phyloP scores from a whole-genome alignment of 2,113 vertebrate species.

The Labeo catla region DNA sequence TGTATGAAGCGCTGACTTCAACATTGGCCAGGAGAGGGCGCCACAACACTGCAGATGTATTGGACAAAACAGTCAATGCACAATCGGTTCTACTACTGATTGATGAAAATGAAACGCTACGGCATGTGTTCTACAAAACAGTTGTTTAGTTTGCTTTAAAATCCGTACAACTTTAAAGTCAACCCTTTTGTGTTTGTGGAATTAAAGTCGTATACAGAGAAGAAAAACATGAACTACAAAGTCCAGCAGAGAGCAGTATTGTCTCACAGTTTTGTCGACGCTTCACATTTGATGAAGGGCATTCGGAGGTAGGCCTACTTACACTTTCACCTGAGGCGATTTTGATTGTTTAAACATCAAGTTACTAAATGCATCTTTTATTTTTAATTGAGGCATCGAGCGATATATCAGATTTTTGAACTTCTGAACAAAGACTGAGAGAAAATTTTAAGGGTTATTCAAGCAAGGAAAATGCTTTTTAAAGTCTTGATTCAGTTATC shows the following conservation, averaged over 20 bases:
- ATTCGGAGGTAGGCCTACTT: not conserved
- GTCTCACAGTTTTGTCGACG: not conserved
- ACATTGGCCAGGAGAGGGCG: conserved; percentile 33
- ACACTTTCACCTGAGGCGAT: not conserved
- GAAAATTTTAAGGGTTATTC: not conserved
- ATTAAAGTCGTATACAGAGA: not conserved
- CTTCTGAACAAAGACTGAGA: not conserved
- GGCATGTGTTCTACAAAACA: not conserved
- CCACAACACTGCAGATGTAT: not conserved
- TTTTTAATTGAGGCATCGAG: not conserved
- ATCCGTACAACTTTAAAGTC: not conserved
- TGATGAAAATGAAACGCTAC: not conserved
- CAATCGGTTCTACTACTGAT: not conserved
- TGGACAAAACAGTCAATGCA: not conserved
- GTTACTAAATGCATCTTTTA: not conserved
- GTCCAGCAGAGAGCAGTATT: conserved; percentile 47
- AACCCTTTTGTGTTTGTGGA: not conserved
- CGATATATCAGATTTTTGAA: not conserved
- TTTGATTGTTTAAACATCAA: not conserved
- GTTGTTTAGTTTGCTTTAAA: not conserved
- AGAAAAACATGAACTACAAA: not conserved
- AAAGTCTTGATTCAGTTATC: not conserved
- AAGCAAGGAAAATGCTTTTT: not conserved
- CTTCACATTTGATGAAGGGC: not conserved
- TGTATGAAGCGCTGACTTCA: not conserved